Evolutionary conservation across 2,888 invertebrate genomes (phyloP).

Genomic region (Lochmaea capreae): DNA sequence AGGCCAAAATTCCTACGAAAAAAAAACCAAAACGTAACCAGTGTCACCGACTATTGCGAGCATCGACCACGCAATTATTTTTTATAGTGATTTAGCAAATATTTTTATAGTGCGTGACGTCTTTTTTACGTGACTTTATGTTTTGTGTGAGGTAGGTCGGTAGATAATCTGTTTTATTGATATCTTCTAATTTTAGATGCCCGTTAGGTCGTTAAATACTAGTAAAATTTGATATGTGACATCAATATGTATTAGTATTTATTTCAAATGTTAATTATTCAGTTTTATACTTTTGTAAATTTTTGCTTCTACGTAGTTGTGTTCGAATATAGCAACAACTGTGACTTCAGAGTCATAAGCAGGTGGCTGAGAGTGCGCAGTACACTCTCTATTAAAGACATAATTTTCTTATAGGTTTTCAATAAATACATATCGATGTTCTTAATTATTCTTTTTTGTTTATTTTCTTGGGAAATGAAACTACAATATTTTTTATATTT

Average conservation of each 20-base stretch:
- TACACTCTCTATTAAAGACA: no score
- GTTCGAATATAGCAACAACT: no score
- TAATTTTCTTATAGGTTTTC: no score
- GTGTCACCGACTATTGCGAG: slow-evolving; percentile 60
- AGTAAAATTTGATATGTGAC: slow-evolving; percentile 3
- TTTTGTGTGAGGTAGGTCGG: slow-evolving; percentile 53
- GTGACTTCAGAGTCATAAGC: no score
- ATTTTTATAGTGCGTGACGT: slow-evolving; percentile 42
- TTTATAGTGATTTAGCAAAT: slow-evolving; percentile 44
- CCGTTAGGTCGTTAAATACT: slow-evolving; percentile 5
- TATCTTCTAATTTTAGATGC: slow-evolving; percentile 15
- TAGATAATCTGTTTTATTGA: slow-evolving; percentile 42
- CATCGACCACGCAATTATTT: slow-evolving; percentile 47
- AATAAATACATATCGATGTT: no score
- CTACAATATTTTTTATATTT: no score
- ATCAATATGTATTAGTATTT: background rate
- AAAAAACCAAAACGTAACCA: slow-evolving; percentile 51
- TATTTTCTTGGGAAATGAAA: no score
- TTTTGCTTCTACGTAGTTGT: no score
- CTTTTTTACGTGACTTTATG: slow-evolving; percentile 34
- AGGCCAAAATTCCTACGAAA: slow-evolving; percentile 56
- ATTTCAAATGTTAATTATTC: background rate
- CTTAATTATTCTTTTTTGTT: no score
- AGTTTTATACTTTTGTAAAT: no score
- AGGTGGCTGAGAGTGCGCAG: no score